phyloP scores from a whole-genome alignment of 2,797 vertebrate genomes.

The Gobio occitaniae region DNA sequence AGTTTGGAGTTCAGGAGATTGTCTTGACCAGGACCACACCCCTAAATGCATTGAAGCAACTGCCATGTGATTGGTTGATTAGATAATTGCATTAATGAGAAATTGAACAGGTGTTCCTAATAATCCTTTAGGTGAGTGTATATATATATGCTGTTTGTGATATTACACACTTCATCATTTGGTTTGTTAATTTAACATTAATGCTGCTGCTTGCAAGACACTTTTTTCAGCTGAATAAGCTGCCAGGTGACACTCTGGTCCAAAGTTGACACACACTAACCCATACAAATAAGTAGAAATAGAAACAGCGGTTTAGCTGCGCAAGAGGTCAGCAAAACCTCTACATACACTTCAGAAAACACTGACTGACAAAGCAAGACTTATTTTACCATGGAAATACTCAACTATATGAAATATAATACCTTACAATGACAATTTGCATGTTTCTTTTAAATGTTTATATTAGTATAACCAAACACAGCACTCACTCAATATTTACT shows the following conservation, averaged over 20 bases:
- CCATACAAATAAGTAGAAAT: neutral
- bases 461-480: neutral
- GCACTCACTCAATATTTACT: neutral
- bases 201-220: neutral
- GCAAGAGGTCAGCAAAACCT: slow-evolving; percentile 14
- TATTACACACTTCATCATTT: neutral
- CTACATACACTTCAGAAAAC: neutral
- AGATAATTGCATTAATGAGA: no score
- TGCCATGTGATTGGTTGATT: no score
- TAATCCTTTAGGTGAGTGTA: no score
- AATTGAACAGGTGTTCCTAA: no score
- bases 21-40: no score
- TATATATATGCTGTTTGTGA: neutral
- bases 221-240: slow-evolving; percentile 14
- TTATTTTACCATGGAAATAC: neutral
- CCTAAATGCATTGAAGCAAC: no score
- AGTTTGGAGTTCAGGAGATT: no score
- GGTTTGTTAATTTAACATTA: slow-evolving; percentile 24
- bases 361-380: neutral
- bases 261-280: slow-evolving; percentile 10
- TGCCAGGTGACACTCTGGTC: slow-evolving; percentile 8
- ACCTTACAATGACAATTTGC: neutral
- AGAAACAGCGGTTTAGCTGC: neutral
- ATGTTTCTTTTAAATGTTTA: neutral
- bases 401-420: neutral